Evolutionary conservation across 2,113 vertebrate species (phyloP).

Genomic region (Pyrgilauda ruficollis): DNA sequence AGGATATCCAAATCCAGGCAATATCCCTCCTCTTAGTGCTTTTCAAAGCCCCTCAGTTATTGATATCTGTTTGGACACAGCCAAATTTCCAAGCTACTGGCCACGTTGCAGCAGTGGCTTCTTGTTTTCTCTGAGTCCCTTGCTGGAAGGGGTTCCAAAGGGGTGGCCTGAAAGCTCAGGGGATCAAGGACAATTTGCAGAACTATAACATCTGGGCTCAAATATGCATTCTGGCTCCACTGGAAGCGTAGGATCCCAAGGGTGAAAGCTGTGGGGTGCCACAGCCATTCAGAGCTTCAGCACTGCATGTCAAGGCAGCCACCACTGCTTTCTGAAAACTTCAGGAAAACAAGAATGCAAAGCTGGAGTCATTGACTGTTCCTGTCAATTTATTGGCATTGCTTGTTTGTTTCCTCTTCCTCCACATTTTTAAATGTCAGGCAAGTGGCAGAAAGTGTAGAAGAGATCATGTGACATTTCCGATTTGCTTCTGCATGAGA

Average conservation of each 20-base stretch:
- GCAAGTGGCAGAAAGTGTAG: neutral
- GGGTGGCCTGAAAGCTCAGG: neutral
- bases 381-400: slow-evolving; percentile 31
- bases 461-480: neutral
- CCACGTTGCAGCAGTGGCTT: fast-evolving
- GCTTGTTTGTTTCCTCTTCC: slow-evolving; percentile 19
- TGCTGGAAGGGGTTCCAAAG: neutral
- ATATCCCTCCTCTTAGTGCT: neutral
- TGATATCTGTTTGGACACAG: neutral
- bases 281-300: slow-evolving; percentile 16
- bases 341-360: slow-evolving; percentile 58
- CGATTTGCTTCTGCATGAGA: neutral
- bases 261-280: neutral
- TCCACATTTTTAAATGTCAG: neutral
- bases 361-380: neutral
- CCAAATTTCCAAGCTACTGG: neutral
- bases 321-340: slow-evolving; percentile 55
- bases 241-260: neutral
- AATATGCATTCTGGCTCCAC: neutral
- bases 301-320: neutral
- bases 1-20: neutral
- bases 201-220: neutral
- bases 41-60: neutral
- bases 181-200: neutral
- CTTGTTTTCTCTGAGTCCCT: neutral